Base-by-base conservation (phyloP, 2,888 invertebrate species). In the Rhamnusium bicolor region DNA sequence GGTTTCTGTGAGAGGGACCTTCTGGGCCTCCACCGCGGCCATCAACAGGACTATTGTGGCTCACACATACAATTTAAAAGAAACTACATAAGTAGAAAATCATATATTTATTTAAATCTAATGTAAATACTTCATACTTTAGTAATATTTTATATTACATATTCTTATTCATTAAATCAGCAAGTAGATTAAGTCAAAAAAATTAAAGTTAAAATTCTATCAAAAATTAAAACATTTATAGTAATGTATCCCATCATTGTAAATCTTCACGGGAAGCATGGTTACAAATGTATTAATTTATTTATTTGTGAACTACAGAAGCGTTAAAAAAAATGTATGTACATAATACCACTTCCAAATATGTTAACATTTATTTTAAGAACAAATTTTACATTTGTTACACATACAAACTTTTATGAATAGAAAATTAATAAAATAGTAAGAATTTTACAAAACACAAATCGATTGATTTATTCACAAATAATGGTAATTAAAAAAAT, bases 81-180 rank as follows among this genome's bases (percentile, higher is more conserved):
- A 67, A 67, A 67, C 40, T 18, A 67, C 4, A 46, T 21, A 24
- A 27, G 46, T 67, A 67, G 56, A 67, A 67, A 67, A 67, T 67
- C 66, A 67, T 56, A 67, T 56, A 56, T 67, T 67, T 67, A 67
- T 67, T 67, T 56, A 54, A 56, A 67, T 24, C 21, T 67, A 46
- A 53, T 56, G 40, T 67, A 56, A 40, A 62, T 69, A 69, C 69
- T 51, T 29, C 62, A 40, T 62, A 60, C 27, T 49, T 53, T 46
- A 69, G 69, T 62, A 69, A 69, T 69, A 60, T 69, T 69, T 69
- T 69, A 69, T 69, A 69, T 69, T 69, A 69, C 69, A 69, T 49
- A 40, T 67, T 51, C 54, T 67, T 56, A 67, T 46, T 14, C 12
- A 53, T 14, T 63, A 63, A 53, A 67, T 67, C 46, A 21, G 46